phyloP scores from a whole-genome alignment of 1,140 invertebrate genomes.

The Temnothorax nylanderi region DNA sequence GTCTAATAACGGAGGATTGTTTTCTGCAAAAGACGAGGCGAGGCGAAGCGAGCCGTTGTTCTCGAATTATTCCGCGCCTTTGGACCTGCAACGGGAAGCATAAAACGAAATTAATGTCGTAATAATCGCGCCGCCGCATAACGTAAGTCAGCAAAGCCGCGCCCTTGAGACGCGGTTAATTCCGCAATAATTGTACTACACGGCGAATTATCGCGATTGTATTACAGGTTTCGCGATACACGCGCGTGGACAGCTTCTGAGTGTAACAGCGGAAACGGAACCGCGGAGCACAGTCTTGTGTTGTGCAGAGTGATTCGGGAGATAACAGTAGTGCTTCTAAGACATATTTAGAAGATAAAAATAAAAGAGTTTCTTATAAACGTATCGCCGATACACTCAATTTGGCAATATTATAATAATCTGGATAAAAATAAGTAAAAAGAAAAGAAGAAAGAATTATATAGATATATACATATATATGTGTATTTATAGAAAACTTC shows the following conservation, averaged over 20 bases:
- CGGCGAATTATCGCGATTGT: slow-evolving; percentile 64
- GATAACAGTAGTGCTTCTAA: background rate
- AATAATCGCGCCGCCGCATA: slow-evolving; percentile 67
- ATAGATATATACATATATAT: background rate
- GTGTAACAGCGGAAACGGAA: background rate
- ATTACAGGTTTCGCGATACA: slow-evolving; percentile 32
- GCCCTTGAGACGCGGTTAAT: slow-evolving; percentile 64
- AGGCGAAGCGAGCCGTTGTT: slow-evolving; percentile 60
- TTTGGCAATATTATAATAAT: background rate
- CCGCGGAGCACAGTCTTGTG: background rate
- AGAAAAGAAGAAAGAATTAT: background rate
- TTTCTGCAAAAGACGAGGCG: slow-evolving; percentile 46
- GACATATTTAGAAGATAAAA: background rate
- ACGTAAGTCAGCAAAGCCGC: slow-evolving; percentile 62
- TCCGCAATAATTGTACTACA: slow-evolving; percentile 72
- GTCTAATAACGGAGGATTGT: slow-evolving; percentile 70
- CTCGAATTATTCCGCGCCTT: slow-evolving; percentile 68
- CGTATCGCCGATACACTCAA: background rate
- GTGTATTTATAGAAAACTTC: background rate
- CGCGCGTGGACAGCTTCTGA: background rate
- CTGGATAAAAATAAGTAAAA: background rate
- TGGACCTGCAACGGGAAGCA: slow-evolving; percentile 70
- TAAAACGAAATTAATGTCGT: slow-evolving; percentile 73
- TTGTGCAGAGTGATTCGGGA: background rate
- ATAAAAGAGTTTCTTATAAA: background rate